Evolutionary conservation across 2,888 invertebrate species (phyloP), one percentile per base, ranked within the genome.

Genomic region (Pammene aurita): DNA sequence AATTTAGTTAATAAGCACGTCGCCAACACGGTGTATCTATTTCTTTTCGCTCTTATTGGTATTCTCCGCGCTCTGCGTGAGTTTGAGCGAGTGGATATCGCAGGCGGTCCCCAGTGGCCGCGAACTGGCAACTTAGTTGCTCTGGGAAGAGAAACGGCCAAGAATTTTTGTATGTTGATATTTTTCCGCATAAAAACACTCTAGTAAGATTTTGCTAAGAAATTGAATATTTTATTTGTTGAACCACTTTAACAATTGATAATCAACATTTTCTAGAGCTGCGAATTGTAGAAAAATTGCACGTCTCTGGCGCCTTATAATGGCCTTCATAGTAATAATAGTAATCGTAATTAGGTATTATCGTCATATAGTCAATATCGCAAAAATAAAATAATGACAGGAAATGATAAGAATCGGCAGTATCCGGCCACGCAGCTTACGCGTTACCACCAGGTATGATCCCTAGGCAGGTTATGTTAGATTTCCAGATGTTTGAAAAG

Each of bases 61-160:
- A 88, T 88, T 88, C 87, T 74, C 73, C 75, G 76, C 80, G 81
- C 86, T 84, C 82, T 81, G 78, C 72, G 74, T 74, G 76, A 84
- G 84, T 87, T 86, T 86, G 86, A 86, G 80, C 81, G 82, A 78
- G 81, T 83, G 83, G 82, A 83, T 87, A 87, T 85, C 85, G 85
- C 85, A 16, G 64, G 46, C 35, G 63, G 52, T 69, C 69, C 69
- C 65, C 44, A 46, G 69, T 65, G 65, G 46, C 46, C 38, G 44
- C 57, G 60, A 55, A 63, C 57, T 58, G 50, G 52, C 63, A 68
- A 68, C 57, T 64, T 26, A 58, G 56, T 67, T 50, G 50, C 26
- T 44, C 56, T 50, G 52, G 56, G 50, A 44, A 63, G 58, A 64
- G 46, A 57, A 58, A 68, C 52, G 62, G 62, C 26, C 18, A 62